Conservation (phyloP, 1,140 invertebrate species). For the Sitobion miscanthi region DNA sequence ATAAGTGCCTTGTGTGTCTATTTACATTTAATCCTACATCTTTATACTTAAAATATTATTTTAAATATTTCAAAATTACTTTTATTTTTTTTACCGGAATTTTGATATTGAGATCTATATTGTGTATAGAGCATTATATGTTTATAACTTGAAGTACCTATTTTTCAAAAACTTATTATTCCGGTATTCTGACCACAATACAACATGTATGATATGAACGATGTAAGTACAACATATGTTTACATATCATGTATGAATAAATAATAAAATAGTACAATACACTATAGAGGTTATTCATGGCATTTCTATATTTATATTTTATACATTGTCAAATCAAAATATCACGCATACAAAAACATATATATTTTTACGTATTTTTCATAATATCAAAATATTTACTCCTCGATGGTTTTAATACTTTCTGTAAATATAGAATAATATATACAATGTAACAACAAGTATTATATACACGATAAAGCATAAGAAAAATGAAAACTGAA, state of each 20-base stretch:
- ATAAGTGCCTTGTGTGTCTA: not conserved
- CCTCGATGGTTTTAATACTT: not conserved
- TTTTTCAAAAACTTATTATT: not conserved
- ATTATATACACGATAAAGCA: not conserved
- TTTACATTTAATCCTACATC: not conserved
- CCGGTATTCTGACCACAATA: slow-evolving; percentile 8
- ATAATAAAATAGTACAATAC: slow-evolving; percentile 12
- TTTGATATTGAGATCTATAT: not conserved
- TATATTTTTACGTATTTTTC: slow-evolving; percentile 16
- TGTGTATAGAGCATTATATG: not conserved
- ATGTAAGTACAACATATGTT: not conserved
- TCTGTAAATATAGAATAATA: not conserved
- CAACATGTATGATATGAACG: slow-evolving; percentile 4
- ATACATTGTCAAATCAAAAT: slow-evolving; percentile 12
- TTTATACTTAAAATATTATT: not conserved
- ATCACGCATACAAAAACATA: not conserved
- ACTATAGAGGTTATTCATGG: not conserved
- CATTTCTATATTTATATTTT: slow-evolving; percentile 13
- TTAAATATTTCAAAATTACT: too few species aligned
- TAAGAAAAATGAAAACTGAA: not conserved
- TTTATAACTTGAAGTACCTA: slow-evolving; percentile 8
- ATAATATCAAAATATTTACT: slow-evolving; percentile 7
- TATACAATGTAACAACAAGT: not conserved
- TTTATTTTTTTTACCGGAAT: not conserved
- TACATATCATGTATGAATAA: not conserved